A percentile compares a stretch with the other conserved stretches of the same genome.
phyloP scores from a whole-genome alignment of 2,113 vertebrate genomes.

The Gulo gulo region DNA sequence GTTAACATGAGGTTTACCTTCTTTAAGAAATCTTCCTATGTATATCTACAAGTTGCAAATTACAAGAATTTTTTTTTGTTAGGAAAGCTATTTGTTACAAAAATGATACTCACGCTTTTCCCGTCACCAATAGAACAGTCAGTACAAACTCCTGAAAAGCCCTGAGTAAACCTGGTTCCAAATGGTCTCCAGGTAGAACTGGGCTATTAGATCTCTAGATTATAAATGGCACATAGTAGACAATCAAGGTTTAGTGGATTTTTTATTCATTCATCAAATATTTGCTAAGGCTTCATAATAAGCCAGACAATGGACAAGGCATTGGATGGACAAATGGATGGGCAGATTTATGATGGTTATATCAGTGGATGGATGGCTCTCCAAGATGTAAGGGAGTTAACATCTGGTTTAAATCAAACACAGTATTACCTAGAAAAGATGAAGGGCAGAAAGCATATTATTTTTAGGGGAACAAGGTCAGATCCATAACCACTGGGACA shows the following conservation, averaged over 20 bases:
- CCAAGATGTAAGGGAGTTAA: not conserved
- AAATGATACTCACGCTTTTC: slow-evolving; percentile 40
- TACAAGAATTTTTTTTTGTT: not conserved
- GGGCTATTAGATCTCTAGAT: not conserved
- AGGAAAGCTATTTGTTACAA: slow-evolving; percentile 52
- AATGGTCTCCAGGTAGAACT: not conserved
- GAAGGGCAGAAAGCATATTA: not conserved
- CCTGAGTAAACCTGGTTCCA: not conserved
- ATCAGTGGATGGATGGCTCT: not conserved
- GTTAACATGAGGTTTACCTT: slow-evolving; percentile 56
- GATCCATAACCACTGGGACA: not conserved
- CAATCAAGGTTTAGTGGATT: not conserved
- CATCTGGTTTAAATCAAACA: not conserved
- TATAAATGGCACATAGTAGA: not conserved
- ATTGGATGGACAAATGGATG: not conserved
- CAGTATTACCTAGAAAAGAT: not conserved
- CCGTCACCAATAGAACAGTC: slow-evolving; percentile 14
- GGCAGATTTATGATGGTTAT: not conserved
- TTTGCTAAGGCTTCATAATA: not conserved
- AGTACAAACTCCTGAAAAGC: slow-evolving; percentile 16
- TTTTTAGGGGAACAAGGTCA: not conserved
- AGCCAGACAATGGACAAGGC: not conserved
- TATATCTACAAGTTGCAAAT: slow-evolving; percentile 42
- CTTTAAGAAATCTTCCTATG: slow-evolving; percentile 35
- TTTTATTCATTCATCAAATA: not conserved